Conservation (phyloP, 2,888 invertebrate genomes). For the Harpalus rubripes region DNA sequence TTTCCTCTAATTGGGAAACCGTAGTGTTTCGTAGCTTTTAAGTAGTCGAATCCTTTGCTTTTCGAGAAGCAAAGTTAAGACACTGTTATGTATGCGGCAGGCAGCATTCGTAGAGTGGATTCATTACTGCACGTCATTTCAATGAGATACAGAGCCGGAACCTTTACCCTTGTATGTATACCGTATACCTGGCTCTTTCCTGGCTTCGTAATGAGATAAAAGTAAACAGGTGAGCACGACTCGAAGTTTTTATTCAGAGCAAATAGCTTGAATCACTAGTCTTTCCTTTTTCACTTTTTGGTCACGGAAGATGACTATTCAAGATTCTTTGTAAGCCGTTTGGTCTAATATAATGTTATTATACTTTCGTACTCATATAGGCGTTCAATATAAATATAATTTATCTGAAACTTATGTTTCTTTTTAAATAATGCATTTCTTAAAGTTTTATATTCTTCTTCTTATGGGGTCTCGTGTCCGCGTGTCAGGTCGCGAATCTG, state of each 20-base stretch:
- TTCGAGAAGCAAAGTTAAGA: conserved; percentile 11
- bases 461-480: too few species aligned
- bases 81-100: conserved; percentile 6
- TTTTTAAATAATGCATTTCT: too few species aligned
- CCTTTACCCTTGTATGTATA: background rate
- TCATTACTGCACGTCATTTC: conserved; percentile 33
- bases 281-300: conserved; percentile 20
- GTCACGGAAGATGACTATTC: background rate
- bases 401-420: too few species aligned
- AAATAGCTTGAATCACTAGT: conserved; percentile 49
- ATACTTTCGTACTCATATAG: too few species aligned
- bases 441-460: too few species aligned
- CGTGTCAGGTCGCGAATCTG: too few species aligned
- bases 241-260: conserved; percentile 46
- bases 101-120: background rate
- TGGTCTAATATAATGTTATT: too few species aligned
- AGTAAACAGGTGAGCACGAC: conserved; percentile 28
- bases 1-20: conserved; percentile 41
- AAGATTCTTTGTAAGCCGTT: too few species aligned
- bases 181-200: background rate
- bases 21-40: conserved; percentile 31
- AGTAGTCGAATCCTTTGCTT: conserved; percentile 16
- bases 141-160: conserved; percentile 1
- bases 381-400: too few species aligned
- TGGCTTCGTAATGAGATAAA: conserved; percentile 38